A percentile compares a stretch with the other conserved stretches of the same genome.
phyloP scores from a whole-genome alignment of 2,888 invertebrate species.

The Prionchulus punctatus region DNA sequence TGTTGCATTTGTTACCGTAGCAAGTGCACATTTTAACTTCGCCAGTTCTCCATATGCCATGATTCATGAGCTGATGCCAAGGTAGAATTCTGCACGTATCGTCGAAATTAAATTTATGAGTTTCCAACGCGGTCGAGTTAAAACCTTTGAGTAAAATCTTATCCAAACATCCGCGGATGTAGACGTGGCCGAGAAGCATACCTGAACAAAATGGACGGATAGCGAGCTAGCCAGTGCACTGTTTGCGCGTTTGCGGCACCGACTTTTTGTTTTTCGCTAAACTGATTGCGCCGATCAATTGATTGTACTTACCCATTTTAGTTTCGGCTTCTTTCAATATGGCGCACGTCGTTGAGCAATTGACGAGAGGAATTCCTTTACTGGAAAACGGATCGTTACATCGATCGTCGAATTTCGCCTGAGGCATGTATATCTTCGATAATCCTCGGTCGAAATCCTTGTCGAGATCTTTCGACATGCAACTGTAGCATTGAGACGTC shows the following conservation, averaged over 20 bases:
- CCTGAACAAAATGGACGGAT: neutral
- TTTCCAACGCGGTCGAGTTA: neutral
- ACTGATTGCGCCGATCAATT: neutral
- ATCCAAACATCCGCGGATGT: conserved; percentile 10
- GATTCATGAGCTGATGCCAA: neutral
- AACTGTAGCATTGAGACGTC: conserved; percentile 25
- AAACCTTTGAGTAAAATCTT: conserved; percentile 6
- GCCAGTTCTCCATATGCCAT: neutral
- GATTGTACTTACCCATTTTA: conserved; percentile 20
- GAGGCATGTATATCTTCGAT: conserved; percentile 21
- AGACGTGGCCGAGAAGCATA: neutral
- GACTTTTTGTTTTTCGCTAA: neutral
- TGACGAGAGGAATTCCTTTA: conserved; percentile 15
- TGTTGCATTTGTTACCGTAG: conserved; percentile 8
- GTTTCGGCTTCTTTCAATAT: conserved; percentile 12
- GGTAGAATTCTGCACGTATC: conserved; percentile 2
- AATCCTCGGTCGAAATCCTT: conserved; percentile 22
- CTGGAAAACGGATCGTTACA: conserved; percentile 13
- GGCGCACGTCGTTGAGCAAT: conserved; percentile 24
- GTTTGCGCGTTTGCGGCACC: no score
- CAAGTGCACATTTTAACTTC: conserved; percentile 4
- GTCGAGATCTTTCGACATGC: conserved; percentile 28
- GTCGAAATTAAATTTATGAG: neutral
- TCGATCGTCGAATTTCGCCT: conserved; percentile 25
- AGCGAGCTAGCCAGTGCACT: no score